Evolutionary conservation across 2,888 invertebrate genomes (phyloP).

Genomic region (Coelogynopora nodosa): DNA sequence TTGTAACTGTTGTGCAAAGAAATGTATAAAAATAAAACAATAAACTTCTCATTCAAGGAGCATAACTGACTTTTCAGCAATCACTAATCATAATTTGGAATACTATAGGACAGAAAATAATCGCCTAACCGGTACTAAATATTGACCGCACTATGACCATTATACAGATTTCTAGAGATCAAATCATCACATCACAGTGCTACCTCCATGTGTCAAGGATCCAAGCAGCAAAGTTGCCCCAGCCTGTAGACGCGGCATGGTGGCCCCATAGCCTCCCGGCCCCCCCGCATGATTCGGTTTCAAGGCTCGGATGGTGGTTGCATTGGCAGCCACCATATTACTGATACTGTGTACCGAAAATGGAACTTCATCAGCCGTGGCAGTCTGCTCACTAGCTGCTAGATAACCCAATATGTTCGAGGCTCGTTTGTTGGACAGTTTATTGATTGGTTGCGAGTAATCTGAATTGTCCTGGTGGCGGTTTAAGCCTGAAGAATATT

Average conservation of each 20-base stretch:
- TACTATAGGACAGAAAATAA: too few species aligned
- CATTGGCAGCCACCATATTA: neutral
- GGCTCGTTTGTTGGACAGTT: neutral
- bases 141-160: too few species aligned
- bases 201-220: neutral
- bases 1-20: too few species aligned
- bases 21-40: too few species aligned
- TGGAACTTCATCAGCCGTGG: neutral
- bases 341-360: neutral
- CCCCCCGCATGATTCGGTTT: neutral
- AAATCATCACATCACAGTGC: neutral
- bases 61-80: too few species aligned
- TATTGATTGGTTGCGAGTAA: conserved; percentile 8
- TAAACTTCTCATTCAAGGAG: too few species aligned
- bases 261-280: neutral
- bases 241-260: neutral
- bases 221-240: neutral
- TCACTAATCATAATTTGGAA: too few species aligned
- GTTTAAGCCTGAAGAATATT: neutral
- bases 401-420: neutral
- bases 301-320: neutral
- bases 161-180: too few species aligned
- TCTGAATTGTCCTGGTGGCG: neutral
- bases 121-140: too few species aligned
- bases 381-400: neutral